Conservation (phyloP, 2,888 invertebrate genomes). For the Drosophila anomalata region DNA sequence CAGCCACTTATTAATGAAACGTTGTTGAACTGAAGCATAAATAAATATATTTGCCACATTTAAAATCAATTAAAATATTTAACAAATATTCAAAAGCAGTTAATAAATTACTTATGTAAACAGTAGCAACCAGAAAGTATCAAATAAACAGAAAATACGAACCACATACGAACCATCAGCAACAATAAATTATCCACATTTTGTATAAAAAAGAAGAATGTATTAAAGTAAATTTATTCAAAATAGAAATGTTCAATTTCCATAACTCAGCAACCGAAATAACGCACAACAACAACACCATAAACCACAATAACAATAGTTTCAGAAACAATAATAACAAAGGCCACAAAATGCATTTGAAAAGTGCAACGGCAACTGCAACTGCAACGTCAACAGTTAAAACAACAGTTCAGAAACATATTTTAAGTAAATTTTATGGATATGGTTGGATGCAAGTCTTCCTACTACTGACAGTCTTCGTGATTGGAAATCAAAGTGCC, state of each 20-base stretch:
- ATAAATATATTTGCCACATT: conserved; percentile 29
- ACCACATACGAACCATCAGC: conserved; percentile 47
- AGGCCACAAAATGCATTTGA: conserved; percentile 47
- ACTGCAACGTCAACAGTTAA: conserved; percentile 50
- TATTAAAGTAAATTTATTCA: conserved; percentile 63
- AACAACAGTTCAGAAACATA: conserved; percentile 59
- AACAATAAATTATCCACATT: conserved; percentile 41
- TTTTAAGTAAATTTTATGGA: conserved; percentile 47
- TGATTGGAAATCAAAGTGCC: conserved; percentile 85
- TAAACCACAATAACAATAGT: conserved; percentile 36
- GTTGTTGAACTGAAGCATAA: conserved; percentile 16
- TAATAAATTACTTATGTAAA: conserved; percentile 45
- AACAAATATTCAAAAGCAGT: conserved; percentile 1
- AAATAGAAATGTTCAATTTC: conserved; percentile 68
- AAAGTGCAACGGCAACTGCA: conserved; percentile 45
- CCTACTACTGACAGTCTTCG: conserved; percentile 83
- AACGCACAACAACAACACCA: conserved; percentile 46
- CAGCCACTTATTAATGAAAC: conserved; percentile 18
- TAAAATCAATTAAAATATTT: conserved; percentile 26
- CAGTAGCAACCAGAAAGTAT: conserved; percentile 21
- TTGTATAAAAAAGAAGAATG: conserved; percentile 36
- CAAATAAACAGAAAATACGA: conserved; percentile 33
- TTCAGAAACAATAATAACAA: conserved; percentile 32
- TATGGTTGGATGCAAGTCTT: conserved; percentile 79
- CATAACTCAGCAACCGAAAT: conserved; percentile 59